Evolutionary conservation across 2,888 invertebrate genomes (phyloP).

Genomic region (Mimas tiliae): DNA sequence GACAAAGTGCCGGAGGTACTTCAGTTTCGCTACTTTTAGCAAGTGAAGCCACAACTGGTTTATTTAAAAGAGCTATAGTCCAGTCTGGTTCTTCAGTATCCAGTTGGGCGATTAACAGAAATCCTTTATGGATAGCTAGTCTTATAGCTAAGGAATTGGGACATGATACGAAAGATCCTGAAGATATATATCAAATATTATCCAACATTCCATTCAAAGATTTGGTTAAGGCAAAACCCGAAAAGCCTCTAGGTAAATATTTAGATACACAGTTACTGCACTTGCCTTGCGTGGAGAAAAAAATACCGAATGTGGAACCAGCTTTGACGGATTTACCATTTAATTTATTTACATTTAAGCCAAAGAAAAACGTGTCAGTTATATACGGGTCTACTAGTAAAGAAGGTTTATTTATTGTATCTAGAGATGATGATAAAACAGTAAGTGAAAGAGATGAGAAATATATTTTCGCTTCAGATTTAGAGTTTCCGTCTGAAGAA

Average conservation of each 20-base stretch:
- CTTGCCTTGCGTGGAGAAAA: slow-evolving; percentile 70
- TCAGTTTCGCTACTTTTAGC: slow-evolving; percentile 63
- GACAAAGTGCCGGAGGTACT: slow-evolving; percentile 74
- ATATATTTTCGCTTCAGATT: slow-evolving; percentile 72
- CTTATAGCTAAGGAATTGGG: slow-evolving; percentile 67
- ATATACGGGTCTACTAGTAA: slow-evolving; percentile 67
- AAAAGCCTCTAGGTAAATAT: slow-evolving; percentile 62
- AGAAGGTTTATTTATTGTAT: slow-evolving; percentile 62
- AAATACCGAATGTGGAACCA: slow-evolving; percentile 61
- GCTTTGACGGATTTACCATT: slow-evolving; percentile 67
- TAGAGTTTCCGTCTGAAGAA: slow-evolving; percentile 60
- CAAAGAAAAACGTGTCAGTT: slow-evolving; percentile 54
- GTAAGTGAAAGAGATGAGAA: slow-evolving; percentile 54
- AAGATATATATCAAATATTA: slow-evolving; percentile 67
- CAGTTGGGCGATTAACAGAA: slow-evolving; percentile 70
- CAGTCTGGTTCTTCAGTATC: slow-evolving; percentile 72
- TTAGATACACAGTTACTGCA: slow-evolving; percentile 69
- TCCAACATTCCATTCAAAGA: slow-evolving; percentile 55
- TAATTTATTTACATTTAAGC: slow-evolving; percentile 59
- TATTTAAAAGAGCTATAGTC: slow-evolving; percentile 69
- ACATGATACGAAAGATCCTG: slow-evolving; percentile 59
- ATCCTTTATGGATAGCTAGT: slow-evolving; percentile 66
- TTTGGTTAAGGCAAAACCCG: slow-evolving; percentile 53
- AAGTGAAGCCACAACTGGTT: slow-evolving; percentile 60
- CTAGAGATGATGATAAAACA: slow-evolving; percentile 46